Evolutionary conservation across 2,888 invertebrate species (phyloP), one percentile per base, ranked within the genome.

Genomic region (Diarsia brunnea): DNA sequence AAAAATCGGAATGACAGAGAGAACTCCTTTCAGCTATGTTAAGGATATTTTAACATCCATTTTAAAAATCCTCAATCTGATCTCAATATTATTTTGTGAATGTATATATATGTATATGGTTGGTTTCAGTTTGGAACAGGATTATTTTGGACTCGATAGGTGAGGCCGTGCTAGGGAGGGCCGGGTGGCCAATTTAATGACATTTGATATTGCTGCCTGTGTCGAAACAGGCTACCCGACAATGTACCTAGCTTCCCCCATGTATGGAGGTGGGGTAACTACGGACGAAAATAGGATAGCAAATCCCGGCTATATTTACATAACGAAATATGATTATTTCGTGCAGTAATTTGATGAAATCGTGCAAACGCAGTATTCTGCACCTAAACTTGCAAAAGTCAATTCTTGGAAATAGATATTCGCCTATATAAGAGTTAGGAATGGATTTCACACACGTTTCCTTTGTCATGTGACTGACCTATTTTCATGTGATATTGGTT

Each of bases 401-500:
- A 31, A 16, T 55, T 78, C 79, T 24, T 53, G 43, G 47, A 31
- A 31, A 78, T 63, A 63, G 49, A 11, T n/a, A 3, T 31, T 4
- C 55, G 64, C 12, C 12, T 14, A 10, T 43, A 55, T 49, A 64
- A n/a, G 14, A 24, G 55, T 14, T 24, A 43, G 16, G 64, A 70
- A 79, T 79, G 49, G 27, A 63, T 79, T 78, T 31, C 21, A 43
- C 24, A 55, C 14, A 53, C 12, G 14, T 64, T 77, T 58, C 21
- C 71, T 70, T 63, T 79, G 78, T 24, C 31, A 51, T 24, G 21
- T 45, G 21, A 12, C 38, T 77, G 71, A 60, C 60, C 69, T 14
- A 51, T 60, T 78, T 78, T 45, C 43, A 78, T 78, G 68, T 38
- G 24, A 14, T 31, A 77, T 77, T 51, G 10, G 27, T 55, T 38